Conservation (phyloP, 2,113 vertebrate genomes). For the Lathamus discolor region DNA sequence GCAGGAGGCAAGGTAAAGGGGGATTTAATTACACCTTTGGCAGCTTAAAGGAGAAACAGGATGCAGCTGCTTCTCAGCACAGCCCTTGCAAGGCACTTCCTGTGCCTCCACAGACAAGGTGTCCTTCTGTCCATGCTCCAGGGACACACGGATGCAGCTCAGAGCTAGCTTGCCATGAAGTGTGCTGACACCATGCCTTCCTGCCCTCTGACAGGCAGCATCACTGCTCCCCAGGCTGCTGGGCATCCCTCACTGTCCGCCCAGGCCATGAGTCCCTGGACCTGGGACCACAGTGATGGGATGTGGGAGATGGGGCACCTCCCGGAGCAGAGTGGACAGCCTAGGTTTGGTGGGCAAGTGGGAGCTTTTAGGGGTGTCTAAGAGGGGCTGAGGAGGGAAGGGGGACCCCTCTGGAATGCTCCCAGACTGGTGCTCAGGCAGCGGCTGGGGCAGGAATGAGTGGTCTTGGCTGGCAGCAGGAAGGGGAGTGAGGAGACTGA, state of each 20-base stretch:
- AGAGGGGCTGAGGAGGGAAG: background rate
- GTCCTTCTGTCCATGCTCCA: background rate
- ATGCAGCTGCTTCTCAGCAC: background rate
- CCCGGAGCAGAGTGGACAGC: fast-evolving
- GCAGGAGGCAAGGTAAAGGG: background rate
- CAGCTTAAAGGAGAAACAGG: background rate
- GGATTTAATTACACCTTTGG: background rate
- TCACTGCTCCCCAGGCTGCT: background rate
- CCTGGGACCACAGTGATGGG: background rate
- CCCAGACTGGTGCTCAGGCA: background rate
- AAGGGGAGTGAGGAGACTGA: background rate
- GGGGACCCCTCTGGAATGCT: fast-evolving
- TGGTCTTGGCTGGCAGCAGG: background rate
- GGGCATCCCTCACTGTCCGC: background rate
- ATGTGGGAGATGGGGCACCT: background rate
- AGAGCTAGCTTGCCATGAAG: background rate
- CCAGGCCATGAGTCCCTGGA: background rate
- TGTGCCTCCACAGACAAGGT: background rate
- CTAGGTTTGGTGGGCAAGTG: too few relatives aligned
- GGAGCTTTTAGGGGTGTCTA: background rate
- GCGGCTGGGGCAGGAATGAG: background rate
- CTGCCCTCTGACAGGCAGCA: background rate
- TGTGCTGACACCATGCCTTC: fast-evolving
- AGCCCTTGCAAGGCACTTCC: background rate
- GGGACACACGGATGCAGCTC: too few relatives aligned